Evolutionary conservation across 2,113 vertebrate species (phyloP).

Genomic region (Gracilinanus agilis): DNA sequence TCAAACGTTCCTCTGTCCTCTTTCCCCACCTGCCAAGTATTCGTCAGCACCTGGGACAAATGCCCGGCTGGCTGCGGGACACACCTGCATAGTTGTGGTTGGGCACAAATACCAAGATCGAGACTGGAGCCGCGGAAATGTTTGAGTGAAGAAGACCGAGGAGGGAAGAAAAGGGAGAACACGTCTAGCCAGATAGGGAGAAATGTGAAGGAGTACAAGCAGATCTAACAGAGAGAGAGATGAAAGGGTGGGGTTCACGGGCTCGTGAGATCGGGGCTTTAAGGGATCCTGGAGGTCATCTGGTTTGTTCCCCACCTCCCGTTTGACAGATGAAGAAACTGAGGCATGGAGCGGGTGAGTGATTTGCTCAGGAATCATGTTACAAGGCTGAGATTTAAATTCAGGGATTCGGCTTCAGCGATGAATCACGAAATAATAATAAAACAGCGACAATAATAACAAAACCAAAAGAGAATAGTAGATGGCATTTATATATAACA

Average conservation of each 20-base stretch:
- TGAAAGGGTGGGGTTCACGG: neutral
- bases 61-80: slow-evolving; percentile 41
- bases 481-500: neutral
- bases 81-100: slow-evolving; percentile 63
- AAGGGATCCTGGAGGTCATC: neutral
- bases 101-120: slow-evolving; percentile 31
- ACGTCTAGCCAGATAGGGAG: no score
- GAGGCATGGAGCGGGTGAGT: neutral
- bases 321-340: neutral
- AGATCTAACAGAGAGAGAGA: neutral
- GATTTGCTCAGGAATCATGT: neutral
- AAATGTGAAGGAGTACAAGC: no score
- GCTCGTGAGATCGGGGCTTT: neutral
- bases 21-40: slow-evolving; percentile 49
- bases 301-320: neutral
- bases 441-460: neutral
- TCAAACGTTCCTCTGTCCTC: slow-evolving; percentile 52
- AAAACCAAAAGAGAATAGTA: neutral
- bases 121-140: neutral
- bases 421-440: neutral
- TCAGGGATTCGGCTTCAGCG: neutral
- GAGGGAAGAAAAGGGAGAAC: neutral
- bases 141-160: slow-evolving; percentile 6
- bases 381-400: neutral
- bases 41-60: slow-evolving; percentile 58